These are phyloP conservation scores for Philereme transversata DNA, from an alignment of 2,888 invertebrate species.

Conservation along the genomic window DNA sequence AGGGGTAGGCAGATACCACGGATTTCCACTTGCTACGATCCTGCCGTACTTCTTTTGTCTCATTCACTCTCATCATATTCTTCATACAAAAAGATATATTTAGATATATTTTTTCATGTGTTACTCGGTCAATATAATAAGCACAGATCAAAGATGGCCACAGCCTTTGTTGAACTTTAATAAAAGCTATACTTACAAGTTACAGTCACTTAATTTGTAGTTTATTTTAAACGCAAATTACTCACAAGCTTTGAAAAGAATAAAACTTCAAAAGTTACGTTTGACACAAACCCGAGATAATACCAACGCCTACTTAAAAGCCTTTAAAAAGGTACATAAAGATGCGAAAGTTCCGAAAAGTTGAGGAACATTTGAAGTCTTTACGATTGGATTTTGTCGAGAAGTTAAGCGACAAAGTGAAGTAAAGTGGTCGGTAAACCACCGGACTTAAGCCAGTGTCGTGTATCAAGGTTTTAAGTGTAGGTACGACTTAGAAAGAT, in stretches of 20 bases:
- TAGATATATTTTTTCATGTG: too few species aligned
- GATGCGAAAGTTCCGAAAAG: slow-evolving; percentile 27
- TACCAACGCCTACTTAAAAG: slow-evolving; percentile 30
- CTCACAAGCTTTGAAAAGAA: slow-evolving; percentile 21
- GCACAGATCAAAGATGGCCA: too few species aligned
- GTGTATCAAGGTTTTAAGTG: slow-evolving; percentile 19
- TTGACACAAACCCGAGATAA: slow-evolving; percentile 30
- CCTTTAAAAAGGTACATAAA: slow-evolving; percentile 30
- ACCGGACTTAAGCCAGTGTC: slow-evolving; percentile 28
- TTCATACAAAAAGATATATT: too few species aligned
- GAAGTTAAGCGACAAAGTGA: slow-evolving; percentile 49
- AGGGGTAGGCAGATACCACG: too few species aligned
- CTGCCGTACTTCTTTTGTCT: too few species aligned
- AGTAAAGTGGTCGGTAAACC: slow-evolving; percentile 42
- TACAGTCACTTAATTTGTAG: too few species aligned
- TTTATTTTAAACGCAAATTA: slow-evolving; percentile 12
- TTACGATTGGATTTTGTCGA: slow-evolving; percentile 45
- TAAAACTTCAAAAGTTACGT: slow-evolving; percentile 22
- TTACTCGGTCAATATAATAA: too few species aligned
- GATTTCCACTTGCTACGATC: too few species aligned
- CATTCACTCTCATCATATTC: too few species aligned
- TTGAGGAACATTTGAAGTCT: slow-evolving; percentile 31
- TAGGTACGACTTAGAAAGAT: slow-evolving; percentile 14
- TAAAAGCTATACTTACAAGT: too few species aligned
- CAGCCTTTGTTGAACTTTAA: too few species aligned